A percentile compares a stretch with the other conserved stretches of the same genome.
phyloP scores from a whole-genome alignment of 2,797 vertebrate species.

The Sebastolobus altivelis region DNA sequence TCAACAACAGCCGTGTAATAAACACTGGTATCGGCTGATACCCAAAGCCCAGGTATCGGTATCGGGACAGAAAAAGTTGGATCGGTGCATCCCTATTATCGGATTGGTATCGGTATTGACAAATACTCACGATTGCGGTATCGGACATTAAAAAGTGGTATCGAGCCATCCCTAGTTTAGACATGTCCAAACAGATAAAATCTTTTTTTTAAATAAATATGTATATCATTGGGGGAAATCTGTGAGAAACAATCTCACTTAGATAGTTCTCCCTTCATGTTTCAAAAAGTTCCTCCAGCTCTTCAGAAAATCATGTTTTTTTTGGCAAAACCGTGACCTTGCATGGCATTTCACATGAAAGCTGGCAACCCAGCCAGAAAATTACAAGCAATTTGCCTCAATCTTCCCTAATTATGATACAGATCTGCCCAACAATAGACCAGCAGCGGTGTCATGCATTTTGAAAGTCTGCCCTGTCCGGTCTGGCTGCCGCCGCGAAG shows the following conservation, averaged over 20 bases:
- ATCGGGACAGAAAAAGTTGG: no score
- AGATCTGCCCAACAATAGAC: constrained; percentile 75
- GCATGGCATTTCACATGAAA: constrained; percentile 69
- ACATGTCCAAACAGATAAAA: no score
- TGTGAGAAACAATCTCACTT: not conserved
- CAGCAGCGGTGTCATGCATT: constrained; percentile 62
- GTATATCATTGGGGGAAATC: not conserved
- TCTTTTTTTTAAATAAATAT: no score
- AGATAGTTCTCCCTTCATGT: not conserved
- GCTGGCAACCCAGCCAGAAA: constrained; percentile 73
- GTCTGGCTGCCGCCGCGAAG: constrained; percentile 50
- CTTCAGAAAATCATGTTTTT: constrained; percentile 2
- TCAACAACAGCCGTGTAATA: no score
- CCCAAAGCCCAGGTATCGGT: no score
- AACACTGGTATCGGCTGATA: no score
- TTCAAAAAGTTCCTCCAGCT: constrained; percentile 9
- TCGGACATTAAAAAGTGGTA: no score
- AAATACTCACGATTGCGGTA: no score
- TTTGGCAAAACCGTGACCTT: constrained; percentile 45
- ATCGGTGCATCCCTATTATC: no score
- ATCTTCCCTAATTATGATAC: constrained; percentile 81
- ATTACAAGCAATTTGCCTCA: constrained; percentile 79
- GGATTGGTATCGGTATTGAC: no score
- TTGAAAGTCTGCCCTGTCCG: constrained; percentile 57
- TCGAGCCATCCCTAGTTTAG: no score